Evolutionary conservation across 2,797 vertebrate genomes (phyloP), one percentile per base, ranked within the genome.

Genomic region (Synanceia verrucosa): DNA sequence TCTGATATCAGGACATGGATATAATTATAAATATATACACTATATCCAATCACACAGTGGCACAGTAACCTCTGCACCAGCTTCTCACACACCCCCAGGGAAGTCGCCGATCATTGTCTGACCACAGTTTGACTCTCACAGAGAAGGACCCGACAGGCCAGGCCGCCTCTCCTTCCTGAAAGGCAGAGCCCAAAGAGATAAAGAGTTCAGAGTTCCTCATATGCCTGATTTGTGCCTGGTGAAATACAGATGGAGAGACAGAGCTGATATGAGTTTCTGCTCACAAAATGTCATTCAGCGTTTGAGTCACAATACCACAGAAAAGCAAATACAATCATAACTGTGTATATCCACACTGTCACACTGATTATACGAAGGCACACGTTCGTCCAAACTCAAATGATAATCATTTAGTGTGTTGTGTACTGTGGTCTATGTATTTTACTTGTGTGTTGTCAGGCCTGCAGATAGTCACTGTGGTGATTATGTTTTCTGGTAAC

Each of bases 401-500:
- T 16, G 18, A 69, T 76, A 60, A 77, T 53, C 10, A 59, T 34
- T 57, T 34, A 63, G 47, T 46, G 56, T 60, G 23, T 24, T 14
- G 23, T 60, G 28, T 31, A 57, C 59, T 70, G 53, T 60, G 56
- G 75, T 76, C 41, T 58, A 65, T 82, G 62, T 72, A 28, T 82
- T 82, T 82, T 41, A 69, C 59, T 34, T 70, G 34, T 18, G 76
- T 62, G 73, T 69, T 21, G 21, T 64, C 58, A 78, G 57, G 52
- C 56, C 11, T 43, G 68, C 58, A 72, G 72, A 78, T 78, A 84
- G 80, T 87, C 74, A 85, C 86, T 84, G 68, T 39, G 76, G 82
- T 72, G 75, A 87, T 84, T 81, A 19, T 80, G 79, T 87, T 71
- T 84, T 86, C 73, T 81, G 73, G 73, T 75, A 62, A 81, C 87